Evolutionary conservation across 2,797 vertebrate genomes (phyloP), one percentile per base, ranked within the genome.

Genomic region (Vireo griseus): DNA sequence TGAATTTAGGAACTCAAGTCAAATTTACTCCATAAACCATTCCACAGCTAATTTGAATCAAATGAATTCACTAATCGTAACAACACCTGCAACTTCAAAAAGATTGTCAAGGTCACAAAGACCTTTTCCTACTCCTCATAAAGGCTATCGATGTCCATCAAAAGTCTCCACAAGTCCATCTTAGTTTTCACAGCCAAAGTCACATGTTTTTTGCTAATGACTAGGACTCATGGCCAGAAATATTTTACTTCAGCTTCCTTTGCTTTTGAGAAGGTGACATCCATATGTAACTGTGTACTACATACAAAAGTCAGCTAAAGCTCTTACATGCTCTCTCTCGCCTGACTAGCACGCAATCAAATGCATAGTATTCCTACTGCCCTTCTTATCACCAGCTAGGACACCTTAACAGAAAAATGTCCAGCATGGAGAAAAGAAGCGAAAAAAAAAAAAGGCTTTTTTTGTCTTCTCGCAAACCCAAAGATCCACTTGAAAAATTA

Each of bases 381-480:
- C 6, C 29, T 85, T 94, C 59, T 79, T 63, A 61, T 19, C 24
- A 61, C 7, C 6, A 33, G 24, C 6, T 63, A 71, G 7, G 19
- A 45, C 24, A 69, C 4, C 25, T 47, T 40, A 26, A 57, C 8
- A 73, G 31, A 84, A 91, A 61, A 31, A 33, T 7, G 4, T 16
- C 9, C 9, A 42, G 6, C 28, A 45, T 18, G 24, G 59, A 75
- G 28, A 67, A 87, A 88, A 68, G 7, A 3, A 51, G 9, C 1
- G n/a, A 25, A 35, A 83, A 86, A 54, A 31, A 0, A 5, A 62
- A 66, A 31, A 2, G 0, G 0, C 1, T 6, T 54, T 44, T 42
- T 50, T 31, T n/a, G 6, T 8, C 50, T 61, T 15, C 35, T 82
- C 52, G 16, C 3, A 69, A 83, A 44, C 3, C 2, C 20, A 78